phyloP scores from a whole-genome alignment of 2,888 invertebrate genomes.

The Phragmatobia fuliginosa region DNA sequence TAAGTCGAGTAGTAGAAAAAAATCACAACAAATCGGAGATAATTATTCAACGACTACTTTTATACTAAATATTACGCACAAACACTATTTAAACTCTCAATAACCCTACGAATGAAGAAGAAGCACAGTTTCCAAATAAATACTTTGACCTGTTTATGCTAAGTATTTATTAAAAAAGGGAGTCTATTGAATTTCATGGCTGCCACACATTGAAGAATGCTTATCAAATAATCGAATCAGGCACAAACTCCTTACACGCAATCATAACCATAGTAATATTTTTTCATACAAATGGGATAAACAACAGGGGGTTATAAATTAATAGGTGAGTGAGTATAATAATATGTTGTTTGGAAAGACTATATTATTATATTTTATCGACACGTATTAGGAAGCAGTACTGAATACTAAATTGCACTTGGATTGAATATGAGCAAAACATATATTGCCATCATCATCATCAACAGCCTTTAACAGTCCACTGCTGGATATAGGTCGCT shows the following conservation, averaged over 20 bases:
- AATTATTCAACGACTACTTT: too few species aligned
- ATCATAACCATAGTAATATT: constrained; percentile 37
- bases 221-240: constrained; percentile 52
- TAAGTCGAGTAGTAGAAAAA: too few species aligned
- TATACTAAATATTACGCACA: too few species aligned
- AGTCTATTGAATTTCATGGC: constrained; percentile 31
- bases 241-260: constrained; percentile 43
- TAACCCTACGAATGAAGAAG: neutral
- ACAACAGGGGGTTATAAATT: constrained; percentile 16
- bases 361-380: neutral
- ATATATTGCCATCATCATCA: too few species aligned
- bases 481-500: too few species aligned
- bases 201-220: constrained; percentile 33
- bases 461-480: too few species aligned
- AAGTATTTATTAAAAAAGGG: constrained; percentile 14
- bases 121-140: neutral
- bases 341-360: neutral
- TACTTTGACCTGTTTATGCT: constrained; percentile 8
- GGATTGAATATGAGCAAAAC: neutral
- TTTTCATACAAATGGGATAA: constrained; percentile 28
- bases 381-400: neutral
- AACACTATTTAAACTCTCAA: neutral
- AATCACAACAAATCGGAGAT: too few species aligned
- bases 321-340: neutral
- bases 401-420: neutral